Base-by-base conservation (phyloP, 2,113 vertebrate genomes). In the Ophiodon elongatus region DNA sequence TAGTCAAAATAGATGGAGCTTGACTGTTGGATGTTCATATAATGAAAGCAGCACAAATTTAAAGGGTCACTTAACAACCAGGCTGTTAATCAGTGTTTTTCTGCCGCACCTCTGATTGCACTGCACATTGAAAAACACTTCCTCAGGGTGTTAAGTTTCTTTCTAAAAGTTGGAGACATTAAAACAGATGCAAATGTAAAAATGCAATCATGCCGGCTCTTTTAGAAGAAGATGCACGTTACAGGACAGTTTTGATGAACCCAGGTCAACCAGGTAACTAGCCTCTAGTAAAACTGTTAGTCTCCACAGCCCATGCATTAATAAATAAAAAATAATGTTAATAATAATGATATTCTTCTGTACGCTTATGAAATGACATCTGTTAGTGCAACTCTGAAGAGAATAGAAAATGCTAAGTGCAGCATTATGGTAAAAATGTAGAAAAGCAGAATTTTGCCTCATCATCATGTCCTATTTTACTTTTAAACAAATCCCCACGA, bases 311-410 rank as follows among this genome's bases (percentile, higher is more conserved):
- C n/a, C 29, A 21, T 33, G 33, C 45, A 63, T 62, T 19, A 29
- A 15, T 60, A 37, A 25, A 74, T 31, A 11, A 10, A 23, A 50
- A 11, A 25, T 5, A 13, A 13, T 11, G 4, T 56, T 25, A 27
- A 27, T 27, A 57, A 15, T 0, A 31, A 52, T 17, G 31, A 29
- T 33, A 52, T 52, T 23, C 23, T 65, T 3, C 2, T 66, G 15
- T 27, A 37, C 0, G 2, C 50, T 14, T 35, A 31, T 64, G 7
- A 72, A 72, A 70, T 41, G 23, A n/a, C 1, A 2, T 63, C 11
- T 80, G 54, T 69, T 29, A 52, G 10, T 68, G 52, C n/a, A 75
- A 52, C 41, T 23, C 43, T n/a, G 29, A 60, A 9, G 45, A 52
- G 15, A 74, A 60, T 39, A 60, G 21, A 73, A 68, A 82, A 39